Percentiles rank a stretch among this genome's conserved stretches.
Evolutionary conservation across 1,140 invertebrate species (phyloP).

Genomic region (Pristionchus pacificus): DNA sequence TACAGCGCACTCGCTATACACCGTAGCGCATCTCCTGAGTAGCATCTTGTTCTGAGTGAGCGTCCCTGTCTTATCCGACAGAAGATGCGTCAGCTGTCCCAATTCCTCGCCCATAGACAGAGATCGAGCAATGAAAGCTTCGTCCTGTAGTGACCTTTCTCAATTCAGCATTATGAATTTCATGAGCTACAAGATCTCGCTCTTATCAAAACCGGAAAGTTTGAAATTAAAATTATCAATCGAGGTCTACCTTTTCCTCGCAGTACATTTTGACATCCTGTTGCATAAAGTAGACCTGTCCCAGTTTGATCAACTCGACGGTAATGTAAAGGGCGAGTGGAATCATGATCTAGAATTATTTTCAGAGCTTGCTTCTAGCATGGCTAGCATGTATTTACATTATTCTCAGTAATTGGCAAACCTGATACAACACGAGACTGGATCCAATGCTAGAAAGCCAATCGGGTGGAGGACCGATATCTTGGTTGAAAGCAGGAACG

Average conservation of each 20-base stretch:
- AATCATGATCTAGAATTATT: slow-evolving; percentile 76
- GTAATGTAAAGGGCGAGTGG: slow-evolving; percentile 93
- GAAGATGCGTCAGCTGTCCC: slow-evolving; percentile 85
- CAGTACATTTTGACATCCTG: slow-evolving; percentile 28
- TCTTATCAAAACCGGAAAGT: too few species aligned
- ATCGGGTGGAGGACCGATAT: slow-evolving; percentile 68
- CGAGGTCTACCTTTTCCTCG: slow-evolving; percentile 12
- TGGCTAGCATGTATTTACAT: slow-evolving; percentile 15
- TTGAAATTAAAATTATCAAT: neutral
- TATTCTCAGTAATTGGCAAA: slow-evolving; percentile 11
- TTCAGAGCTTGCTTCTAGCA: slow-evolving; percentile 58
- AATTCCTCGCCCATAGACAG: slow-evolving; percentile 94
- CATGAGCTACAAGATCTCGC: too few species aligned
- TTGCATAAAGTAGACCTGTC: slow-evolving; percentile 72
- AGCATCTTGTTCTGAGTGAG: slow-evolving; percentile 81
- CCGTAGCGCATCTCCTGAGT: slow-evolving; percentile 30
- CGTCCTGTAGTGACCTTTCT: slow-evolving; percentile 18
- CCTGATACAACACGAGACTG: slow-evolving; percentile 55
- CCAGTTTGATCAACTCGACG: slow-evolving; percentile 89
- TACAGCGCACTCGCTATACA: slow-evolving; percentile 12
- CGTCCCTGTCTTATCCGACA: slow-evolving; percentile 95
- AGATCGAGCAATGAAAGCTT: slow-evolving; percentile 61
- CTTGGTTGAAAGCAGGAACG: slow-evolving; percentile 11
- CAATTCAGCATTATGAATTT: neutral
- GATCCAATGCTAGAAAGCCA: slow-evolving; percentile 60